Evolutionary conservation across 2,888 invertebrate species (phyloP), one percentile per base, ranked within the genome.

Genomic region (Dicyrtomina minuta): DNA sequence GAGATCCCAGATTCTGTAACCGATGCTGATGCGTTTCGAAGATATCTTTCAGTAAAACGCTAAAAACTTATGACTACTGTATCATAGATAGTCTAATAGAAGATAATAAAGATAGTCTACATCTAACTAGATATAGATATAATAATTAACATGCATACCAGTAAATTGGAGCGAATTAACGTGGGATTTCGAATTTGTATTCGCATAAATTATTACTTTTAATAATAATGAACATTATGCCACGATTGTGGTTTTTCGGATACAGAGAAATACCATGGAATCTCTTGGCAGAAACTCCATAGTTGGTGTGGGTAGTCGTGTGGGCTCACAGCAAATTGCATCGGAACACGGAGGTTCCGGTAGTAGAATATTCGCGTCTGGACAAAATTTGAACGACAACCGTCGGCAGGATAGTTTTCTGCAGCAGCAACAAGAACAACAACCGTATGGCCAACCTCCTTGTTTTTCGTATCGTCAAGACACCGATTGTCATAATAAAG

Each of bases 41-140:
- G 75, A 26, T 75, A 78, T 59, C 72, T 76, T 27, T 72, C 75
- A 65, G 74, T 77, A 75, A 75, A n/a, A n/a, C n/a, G n/a, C n/a
- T n/a, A n/a, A n/a, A n/a, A n/a, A n/a, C n/a, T n/a, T n/a, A n/a
- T n/a, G n/a, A n/a, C n/a, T n/a, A n/a, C n/a, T n/a, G n/a, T n/a
- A n/a, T n/a, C n/a, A n/a, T n/a, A n/a, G n/a, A n/a, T n/a, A n/a
- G n/a, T n/a, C n/a, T n/a, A n/a, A n/a, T n/a, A n/a, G n/a, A n/a
- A n/a, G n/a, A n/a, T n/a, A n/a, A n/a, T n/a, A n/a, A n/a, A n/a
- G n/a, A n/a, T n/a, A n/a, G n/a, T n/a, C n/a, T n/a, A n/a, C n/a
- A n/a, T n/a, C n/a, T n/a, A n/a, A n/a, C n/a, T n/a, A n/a, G n/a
- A n/a, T n/a, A n/a, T n/a, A n/a, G n/a, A n/a, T n/a, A n/a, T n/a